Percentiles rank a stretch among this genome's conserved stretches.
phyloP scores from a whole-genome alignment of 37 sponge, comb jelly and placozoan genomes.

The Diacarnus erythraeanus region DNA sequence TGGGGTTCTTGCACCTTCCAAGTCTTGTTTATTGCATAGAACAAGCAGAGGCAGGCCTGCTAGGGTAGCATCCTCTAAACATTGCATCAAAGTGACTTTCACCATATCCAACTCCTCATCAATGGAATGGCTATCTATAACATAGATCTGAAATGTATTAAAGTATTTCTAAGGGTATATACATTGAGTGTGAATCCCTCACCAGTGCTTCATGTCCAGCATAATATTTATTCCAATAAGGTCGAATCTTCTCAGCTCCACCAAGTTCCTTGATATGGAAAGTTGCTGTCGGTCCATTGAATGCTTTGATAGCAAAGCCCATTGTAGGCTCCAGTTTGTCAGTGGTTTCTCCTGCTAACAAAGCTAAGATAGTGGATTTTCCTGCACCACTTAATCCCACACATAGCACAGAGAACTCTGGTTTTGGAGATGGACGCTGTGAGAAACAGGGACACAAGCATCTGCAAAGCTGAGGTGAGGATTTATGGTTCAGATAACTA shows the following conservation, averaged over 20 bases:
- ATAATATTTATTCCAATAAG: constrained; percentile 64
- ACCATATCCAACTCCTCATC: constrained; percentile 3
- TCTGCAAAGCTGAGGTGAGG: constrained; percentile 10
- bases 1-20: not conserved
- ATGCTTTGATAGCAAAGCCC: constrained; percentile 64
- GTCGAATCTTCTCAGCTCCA: constrained; percentile 55
- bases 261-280: constrained; percentile 66
- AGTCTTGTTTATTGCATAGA: constrained; percentile 69
- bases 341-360: constrained; percentile 39
- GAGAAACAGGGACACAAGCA: constrained; percentile 18
- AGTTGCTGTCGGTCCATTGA: constrained; percentile 27
- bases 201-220: constrained; percentile 15
- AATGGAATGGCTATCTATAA: constrained; percentile 40
- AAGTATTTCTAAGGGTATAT: not conserved
- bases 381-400: constrained; percentile 75
- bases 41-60: constrained; percentile 61
- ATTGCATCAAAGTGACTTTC: not conserved
- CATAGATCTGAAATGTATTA: constrained; percentile 44
- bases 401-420: constrained; percentile 53
- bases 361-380: constrained; percentile 71
- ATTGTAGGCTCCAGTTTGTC: constrained; percentile 40
- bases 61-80: constrained; percentile 23
- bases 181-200: constrained; percentile 9
- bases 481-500: not conserved
- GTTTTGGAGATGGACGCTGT: constrained; percentile 23